Evolutionary conservation across 2,797 vertebrate species (phyloP), one percentile per base, ranked within the genome.

Genomic region (Echeneis naucrates): DNA sequence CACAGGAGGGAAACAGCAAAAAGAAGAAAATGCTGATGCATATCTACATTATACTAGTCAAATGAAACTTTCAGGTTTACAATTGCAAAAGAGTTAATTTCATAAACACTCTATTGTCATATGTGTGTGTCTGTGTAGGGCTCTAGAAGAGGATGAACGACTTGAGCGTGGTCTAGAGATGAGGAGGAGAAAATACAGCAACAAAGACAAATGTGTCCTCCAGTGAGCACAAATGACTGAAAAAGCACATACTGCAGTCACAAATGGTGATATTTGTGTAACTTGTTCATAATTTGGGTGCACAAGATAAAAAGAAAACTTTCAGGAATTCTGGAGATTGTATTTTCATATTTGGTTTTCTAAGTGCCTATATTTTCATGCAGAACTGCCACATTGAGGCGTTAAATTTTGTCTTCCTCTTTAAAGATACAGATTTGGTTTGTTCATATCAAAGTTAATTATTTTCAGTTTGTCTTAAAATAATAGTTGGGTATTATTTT

Each of bases 121-220:
- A 14, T 57, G 21, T 42, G 40, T 60, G 57, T 87, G 50, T 85
- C 63, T 68, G 21, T 64, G 30, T 75, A 97, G 97, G 42, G 96
- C 96, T 1, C 21, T 95, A 81, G 96, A 97, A 88, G 96, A 97
- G 75, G 96, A 97, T 5, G 95, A 95, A 78, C 92, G 95, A 23
- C 85, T 98, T 72, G 95, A 96, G 62, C 92, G 93, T 2, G 95
- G 97, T 6, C 86, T 97, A 23, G 95, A 97, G 78, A 93, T 94
- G 90, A 94, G 96, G 53, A 94, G 96, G 9, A 93, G 88, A 64
- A 97, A 96, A 87, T 90, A 92, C 85, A 96, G 90, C 89, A 95
- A 94, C 64, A 95, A 95, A 63, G 96, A 97, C 12, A 97, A 95
- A 84, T 98, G 96, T 80, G 88, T 90, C 48, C 86, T 98, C 52